These are phyloP conservation scores for Scaptomyza parva DNA, from an alignment of 2,888 invertebrate species.

Conservation along the genomic window DNA sequence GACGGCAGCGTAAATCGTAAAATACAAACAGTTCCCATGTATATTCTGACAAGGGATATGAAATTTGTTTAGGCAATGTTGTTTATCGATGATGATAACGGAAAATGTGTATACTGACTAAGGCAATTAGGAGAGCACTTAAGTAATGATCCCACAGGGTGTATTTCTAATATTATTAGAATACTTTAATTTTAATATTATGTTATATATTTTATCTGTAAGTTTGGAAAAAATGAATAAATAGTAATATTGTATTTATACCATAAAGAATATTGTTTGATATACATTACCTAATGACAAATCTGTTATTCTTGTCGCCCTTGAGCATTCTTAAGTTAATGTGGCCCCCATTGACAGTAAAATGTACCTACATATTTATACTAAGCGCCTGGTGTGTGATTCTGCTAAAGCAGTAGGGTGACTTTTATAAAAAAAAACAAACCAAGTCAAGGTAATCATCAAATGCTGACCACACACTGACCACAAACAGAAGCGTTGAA, in stretches of 20 bases:
- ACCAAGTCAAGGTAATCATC: conserved; percentile 65
- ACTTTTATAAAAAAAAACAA: conserved; percentile 29
- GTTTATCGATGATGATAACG: conserved; percentile 22
- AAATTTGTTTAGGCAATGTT: conserved; percentile 1
- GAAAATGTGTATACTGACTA: neutral
- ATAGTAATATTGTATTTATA: no score
- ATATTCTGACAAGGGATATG: conserved; percentile 9
- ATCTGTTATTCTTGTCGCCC: neutral
- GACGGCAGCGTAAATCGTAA: conserved; percentile 45
- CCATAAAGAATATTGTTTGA: neutral
- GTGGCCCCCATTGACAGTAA: neutral
- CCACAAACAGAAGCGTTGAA: conserved; percentile 36
- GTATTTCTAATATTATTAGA: no score
- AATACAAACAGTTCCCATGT: conserved; percentile 26
- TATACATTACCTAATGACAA: neutral
- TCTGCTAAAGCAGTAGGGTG: conserved; percentile 51
- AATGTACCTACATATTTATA: conserved; percentile 5
- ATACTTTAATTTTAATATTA: no score
- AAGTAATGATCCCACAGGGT: no score
- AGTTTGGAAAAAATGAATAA: neutral
- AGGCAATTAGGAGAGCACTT: no score
- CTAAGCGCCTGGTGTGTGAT: conserved; percentile 48
- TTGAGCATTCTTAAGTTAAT: neutral
- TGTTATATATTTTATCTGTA: no score
- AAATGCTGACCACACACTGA: conserved; percentile 67